These are phyloP conservation scores for Sardinella longiceps DNA, from an alignment of 2,797 vertebrate species.

Conservation along the genomic window DNA sequence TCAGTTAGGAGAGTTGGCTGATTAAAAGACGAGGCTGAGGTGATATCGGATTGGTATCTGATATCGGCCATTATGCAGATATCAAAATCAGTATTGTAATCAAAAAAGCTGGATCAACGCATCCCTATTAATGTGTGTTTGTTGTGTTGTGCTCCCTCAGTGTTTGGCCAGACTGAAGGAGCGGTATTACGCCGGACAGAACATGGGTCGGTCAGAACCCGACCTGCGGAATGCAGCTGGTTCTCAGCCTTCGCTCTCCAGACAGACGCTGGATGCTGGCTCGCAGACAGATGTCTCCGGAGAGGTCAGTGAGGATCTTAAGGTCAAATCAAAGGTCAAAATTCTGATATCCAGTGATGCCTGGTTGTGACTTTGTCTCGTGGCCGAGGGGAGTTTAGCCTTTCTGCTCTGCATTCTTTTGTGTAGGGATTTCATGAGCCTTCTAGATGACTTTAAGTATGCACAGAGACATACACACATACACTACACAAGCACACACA, in stretches of 20 bases:
- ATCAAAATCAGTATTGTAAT: no score
- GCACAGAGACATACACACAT: neutral
- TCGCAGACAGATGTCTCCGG: slow-evolving; percentile 83
- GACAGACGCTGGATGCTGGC: slow-evolving; percentile 79
- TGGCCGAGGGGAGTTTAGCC: neutral
- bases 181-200: slow-evolving; percentile 71
- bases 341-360: neutral
- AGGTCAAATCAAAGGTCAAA: neutral
- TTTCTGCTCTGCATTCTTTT: neutral
- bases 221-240: slow-evolving; percentile 66
- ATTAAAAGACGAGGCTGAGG: no score
- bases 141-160: slow-evolving; percentile 57
- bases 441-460: neutral
- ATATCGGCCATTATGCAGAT: no score
- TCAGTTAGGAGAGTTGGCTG: no score
- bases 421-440: neutral
- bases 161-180: slow-evolving; percentile 80
- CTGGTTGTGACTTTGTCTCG: neutral
- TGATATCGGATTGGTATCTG: no score
- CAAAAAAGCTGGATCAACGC: no score
- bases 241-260: slow-evolving; percentile 71
- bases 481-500: neutral
- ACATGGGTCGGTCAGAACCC: slow-evolving; percentile 66
- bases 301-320: slow-evolving; percentile 70
- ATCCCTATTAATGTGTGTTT: neutral